These are phyloP conservation scores for Tragelaphus strepsiceros DNA, from an alignment of 2,113 vertebrate genomes.

Conservation along the genomic window DNA sequence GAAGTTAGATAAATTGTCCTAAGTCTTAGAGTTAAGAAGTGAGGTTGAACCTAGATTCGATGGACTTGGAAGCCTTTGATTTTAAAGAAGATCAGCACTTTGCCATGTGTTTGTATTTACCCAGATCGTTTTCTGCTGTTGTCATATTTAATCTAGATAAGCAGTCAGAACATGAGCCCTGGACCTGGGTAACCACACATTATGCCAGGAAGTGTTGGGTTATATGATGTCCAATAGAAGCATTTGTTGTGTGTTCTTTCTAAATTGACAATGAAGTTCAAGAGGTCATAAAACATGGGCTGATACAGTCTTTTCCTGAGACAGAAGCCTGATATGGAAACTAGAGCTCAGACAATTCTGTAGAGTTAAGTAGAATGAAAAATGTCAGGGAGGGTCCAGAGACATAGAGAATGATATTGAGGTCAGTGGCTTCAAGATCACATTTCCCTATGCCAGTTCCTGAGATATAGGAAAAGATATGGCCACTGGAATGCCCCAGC, in stretches of 20 bases:
- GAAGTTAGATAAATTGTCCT: not conserved
- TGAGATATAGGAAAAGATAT: not conserved
- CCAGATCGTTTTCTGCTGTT: not conserved
- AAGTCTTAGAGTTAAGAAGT: not conserved
- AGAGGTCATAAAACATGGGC: not conserved
- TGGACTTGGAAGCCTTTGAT: not conserved
- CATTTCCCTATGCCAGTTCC: not conserved
- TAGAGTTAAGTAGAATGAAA: not conserved
- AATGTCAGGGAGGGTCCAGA: not conserved
- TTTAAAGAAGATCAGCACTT: not conserved
- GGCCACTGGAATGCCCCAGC: not conserved
- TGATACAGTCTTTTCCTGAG: not conserved
- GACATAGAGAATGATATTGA: not conserved
- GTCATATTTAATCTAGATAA: not conserved
- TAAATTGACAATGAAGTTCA: not conserved
- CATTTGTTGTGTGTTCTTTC: not conserved
- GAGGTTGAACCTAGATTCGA: not conserved
- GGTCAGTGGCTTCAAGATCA: not conserved
- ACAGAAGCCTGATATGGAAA: not conserved
- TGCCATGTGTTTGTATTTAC: not conserved
- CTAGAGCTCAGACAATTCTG: not conserved
- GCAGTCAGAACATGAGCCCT: not conserved
- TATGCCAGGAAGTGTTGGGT: not conserved
- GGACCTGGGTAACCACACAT: not conserved
- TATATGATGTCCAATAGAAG: not conserved